Base-by-base conservation (phyloP, 2,113 vertebrate species). In the Balaenoptera acutorostrata region DNA sequence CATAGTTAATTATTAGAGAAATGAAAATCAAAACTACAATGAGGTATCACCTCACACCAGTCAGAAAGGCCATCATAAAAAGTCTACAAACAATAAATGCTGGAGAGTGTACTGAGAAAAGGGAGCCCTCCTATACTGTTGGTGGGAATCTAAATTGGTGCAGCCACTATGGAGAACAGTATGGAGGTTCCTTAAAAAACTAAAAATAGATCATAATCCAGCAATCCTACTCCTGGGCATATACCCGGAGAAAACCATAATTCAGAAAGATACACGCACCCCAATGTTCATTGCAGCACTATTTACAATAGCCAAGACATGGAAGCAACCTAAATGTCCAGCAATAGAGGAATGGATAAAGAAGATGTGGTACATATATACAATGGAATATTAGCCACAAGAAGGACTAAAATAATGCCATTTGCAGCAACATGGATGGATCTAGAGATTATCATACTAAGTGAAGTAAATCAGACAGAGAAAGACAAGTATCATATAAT, bases 101-200 rank as follows among this genome's bases (percentile, higher is more conserved):
- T 20, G 5, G 72, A 33, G 29, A 75, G 8, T 8, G 44, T 20
- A 27, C 0, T 1, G 72, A 49, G 72, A 49, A 29, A 33, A 75
- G 44, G 72, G 72, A 33, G 6, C 0, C 27, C 27, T 6, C 27
- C 72, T 3, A 2, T 44, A 3, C 4, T 33, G 44, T 11, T 11
- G 44, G 4, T 18, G 44, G 72, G 72, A 46, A 10, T 18, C 29
- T 20, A 3, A 11, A 33, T 46, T 44, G 46, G 44, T 0, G 2
- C 72, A 49, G 10, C 44, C 44, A 20, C 72, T 11, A 6, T 44
- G 29, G 72, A 49, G 72, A 39, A 39, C 39, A 39, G 39, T 39
- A 39, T 39, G 39, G 39, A 39, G 39, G 39, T 39, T 39, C 39
- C 39, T 39, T 39, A 39, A 39, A 39, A 39, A 39, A 4, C 39